Base-by-base conservation (phyloP, 2,797 vertebrate species). In the Diglossa cyanea region DNA sequence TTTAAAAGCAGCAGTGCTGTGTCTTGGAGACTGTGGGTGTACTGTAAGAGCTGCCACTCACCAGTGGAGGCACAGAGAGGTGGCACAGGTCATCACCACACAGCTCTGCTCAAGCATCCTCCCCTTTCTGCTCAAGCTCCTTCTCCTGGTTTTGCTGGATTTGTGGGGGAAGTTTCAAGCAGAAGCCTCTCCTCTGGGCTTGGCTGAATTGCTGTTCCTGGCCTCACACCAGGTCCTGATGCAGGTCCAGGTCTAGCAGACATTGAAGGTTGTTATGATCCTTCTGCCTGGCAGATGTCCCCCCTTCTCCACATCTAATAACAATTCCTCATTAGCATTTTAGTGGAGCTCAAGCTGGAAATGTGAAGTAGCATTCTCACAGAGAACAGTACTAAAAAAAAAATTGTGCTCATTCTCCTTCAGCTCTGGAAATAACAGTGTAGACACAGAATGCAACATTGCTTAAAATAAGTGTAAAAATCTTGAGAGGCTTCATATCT, bases 401-500 rank as follows among this genome's bases (percentile, higher is more conserved):
- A 45, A 25, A 35, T 6, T 12, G 5, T 53, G 18, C 39, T 83
- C 26, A 0, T 68, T 91, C 48, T 73, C 30, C 35, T 73, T 90
- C 72, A 55, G 65, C 25, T 88, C 68, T 88, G 81, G 61, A 92
- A 92, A 81, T 82, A 79, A 77, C 55, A 61, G 24, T 26, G 47
- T 53, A 73, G 77, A 53, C 11, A n/a, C 16, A 17, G 78, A 75
- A 86, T 68, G 51, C 40, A 83, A 13, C 3, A 9, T 51, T 58
- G 50, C 62, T 93, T 65, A 85, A 93, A 94, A 68, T 82, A 89
- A 90, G 16, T 63, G 73, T 48, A 39, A 90, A 93, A 86, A n/a
- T 23, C 44, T 75, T 68, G 74, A 88, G 84, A 76, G 28, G 40
- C 62, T 90, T 92, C 35, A 15, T 87, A 82, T 91, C 87, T 94